phyloP scores from a whole-genome alignment of 2,888 invertebrate genomes.

The Calliphora vomitoria region DNA sequence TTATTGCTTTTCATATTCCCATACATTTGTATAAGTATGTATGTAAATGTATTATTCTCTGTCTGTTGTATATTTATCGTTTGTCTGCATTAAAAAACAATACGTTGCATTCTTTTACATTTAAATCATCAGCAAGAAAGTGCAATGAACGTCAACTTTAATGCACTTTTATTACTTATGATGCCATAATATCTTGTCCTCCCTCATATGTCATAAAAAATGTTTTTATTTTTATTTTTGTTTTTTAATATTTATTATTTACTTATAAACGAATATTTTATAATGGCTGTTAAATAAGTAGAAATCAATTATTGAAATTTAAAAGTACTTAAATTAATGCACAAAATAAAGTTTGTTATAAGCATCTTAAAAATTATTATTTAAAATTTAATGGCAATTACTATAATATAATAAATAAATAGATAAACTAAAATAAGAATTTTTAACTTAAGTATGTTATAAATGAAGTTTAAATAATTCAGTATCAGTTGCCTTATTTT shows the following conservation, averaged over 20 bases:
- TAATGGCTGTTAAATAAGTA: constrained; percentile 2
- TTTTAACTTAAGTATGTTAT: no score
- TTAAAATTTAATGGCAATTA: no score
- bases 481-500: no score
- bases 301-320: neutral
- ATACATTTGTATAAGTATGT: neutral
- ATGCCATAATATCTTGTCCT: neutral
- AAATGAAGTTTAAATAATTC: no score
- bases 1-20: no score
- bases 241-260: neutral
- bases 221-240: neutral
- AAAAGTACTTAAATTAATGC: no score
- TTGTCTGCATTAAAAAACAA: neutral
- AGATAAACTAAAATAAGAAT: no score
- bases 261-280: neutral
- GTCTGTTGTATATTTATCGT: neutral
- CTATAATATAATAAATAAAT: no score
- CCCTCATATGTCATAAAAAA: neutral
- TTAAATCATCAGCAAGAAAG: neutral
- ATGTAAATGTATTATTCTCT: neutral
- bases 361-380: no score
- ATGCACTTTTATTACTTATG: constrained; percentile 27
- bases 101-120: neutral
- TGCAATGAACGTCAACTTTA: constrained; percentile 40
- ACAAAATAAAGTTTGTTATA: no score